phyloP scores from a whole-genome alignment of 2,113 vertebrate genomes.

The Apteryx mantelli region DNA sequence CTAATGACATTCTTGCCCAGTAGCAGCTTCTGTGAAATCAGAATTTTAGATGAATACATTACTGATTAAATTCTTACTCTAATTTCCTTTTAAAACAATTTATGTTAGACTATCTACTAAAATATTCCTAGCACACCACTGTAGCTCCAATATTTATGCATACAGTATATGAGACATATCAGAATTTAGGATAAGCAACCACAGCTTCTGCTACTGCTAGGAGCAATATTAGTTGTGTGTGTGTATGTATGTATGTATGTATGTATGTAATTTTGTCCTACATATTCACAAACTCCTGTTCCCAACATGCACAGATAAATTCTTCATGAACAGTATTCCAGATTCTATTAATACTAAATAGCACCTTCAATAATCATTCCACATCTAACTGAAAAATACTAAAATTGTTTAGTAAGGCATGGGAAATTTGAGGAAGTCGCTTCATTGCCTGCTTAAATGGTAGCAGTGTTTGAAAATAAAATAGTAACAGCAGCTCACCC shows the following conservation, averaged over 20 bases:
- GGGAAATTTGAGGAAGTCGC: not conserved
- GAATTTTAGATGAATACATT: not conserved
- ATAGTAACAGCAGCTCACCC: not conserved
- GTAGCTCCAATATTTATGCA: not conserved
- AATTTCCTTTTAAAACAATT: not conserved
- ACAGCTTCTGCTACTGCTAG: not conserved
- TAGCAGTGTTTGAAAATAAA: not conserved
- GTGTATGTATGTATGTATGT: not conserved
- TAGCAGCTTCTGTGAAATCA: not conserved
- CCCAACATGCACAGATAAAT: not conserved
- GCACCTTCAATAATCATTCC: not conserved
- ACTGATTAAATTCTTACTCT: not conserved
- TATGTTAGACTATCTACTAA: not conserved
- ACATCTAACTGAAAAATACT: not conserved
- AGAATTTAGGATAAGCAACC: not conserved
- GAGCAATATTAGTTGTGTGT: not conserved
- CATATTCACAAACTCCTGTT: not conserved
- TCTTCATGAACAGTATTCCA: not conserved
- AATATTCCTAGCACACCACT: not conserved
- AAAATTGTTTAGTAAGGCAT: not conserved
- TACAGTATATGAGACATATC: not conserved
- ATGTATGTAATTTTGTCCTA: not conserved
- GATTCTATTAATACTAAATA: not conserved
- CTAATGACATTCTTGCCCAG: not conserved
- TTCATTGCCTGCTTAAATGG: not conserved